Evolutionary conservation across 2,113 vertebrate species (phyloP).

Genomic region (Columba janthina): DNA sequence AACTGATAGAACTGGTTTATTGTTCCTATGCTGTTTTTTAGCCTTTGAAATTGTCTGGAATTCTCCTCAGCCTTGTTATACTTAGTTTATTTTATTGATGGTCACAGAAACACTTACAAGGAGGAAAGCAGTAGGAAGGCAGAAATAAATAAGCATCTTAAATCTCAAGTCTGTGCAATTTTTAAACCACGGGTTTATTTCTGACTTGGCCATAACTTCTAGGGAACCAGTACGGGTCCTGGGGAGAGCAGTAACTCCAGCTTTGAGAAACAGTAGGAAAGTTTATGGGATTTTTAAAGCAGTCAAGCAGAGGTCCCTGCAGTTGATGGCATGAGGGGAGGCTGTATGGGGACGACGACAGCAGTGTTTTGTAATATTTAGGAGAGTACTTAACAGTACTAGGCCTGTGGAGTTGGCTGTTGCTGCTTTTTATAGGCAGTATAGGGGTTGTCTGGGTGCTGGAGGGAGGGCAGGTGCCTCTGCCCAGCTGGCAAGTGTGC

Average conservation of each 20-base stretch:
- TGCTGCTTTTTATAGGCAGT: neutral
- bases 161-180: constrained; percentile 9
- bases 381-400: neutral
- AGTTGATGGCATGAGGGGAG: neutral
- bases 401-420: neutral
- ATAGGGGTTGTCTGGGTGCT: neutral
- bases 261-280: neutral
- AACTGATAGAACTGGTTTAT: neutral
- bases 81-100: constrained; percentile 21
- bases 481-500: neutral
- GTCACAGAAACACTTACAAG: neutral
- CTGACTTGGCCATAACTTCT: constrained; percentile 17
- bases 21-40: neutral
- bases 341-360: neutral
- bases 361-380: constrained; percentile 48
- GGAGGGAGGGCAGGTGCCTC: neutral
- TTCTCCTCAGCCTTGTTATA: constrained; percentile 3
- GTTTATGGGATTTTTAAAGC: constrained; percentile 48
- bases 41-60: neutral
- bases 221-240: neutral
- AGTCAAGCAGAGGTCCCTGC: neutral
- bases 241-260: constrained; percentile 22
- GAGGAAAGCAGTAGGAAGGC: neutral
- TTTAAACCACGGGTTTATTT: constrained; percentile 41
- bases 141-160: neutral